phyloP scores from a whole-genome alignment of 1,140 invertebrate genomes.

The Chlorops oryzae region DNA sequence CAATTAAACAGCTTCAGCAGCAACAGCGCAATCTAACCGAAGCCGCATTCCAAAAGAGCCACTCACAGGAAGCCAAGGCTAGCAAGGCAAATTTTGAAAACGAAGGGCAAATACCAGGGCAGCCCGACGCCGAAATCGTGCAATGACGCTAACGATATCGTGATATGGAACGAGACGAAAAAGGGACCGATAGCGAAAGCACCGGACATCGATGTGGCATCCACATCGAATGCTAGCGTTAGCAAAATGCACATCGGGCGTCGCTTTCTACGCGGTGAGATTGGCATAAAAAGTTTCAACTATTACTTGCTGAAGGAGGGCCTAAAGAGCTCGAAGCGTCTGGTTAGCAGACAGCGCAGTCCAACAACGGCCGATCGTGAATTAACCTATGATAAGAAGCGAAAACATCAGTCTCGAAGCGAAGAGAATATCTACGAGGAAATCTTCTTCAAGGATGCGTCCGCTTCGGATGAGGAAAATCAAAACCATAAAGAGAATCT shows the following conservation, averaged over 20 bases:
- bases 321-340: conserved; percentile 39
- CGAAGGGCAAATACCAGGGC: conserved; percentile 1
- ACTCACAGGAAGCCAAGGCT: no score
- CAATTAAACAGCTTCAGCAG: background rate
- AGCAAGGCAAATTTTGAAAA: no score
- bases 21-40: background rate
- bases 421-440: conserved; percentile 48
- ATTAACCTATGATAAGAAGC: background rate
- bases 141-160: background rate
- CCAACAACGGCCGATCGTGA: conserved; percentile 7
- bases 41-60: no score
- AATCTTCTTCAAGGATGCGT: conserved; percentile 41
- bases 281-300: conserved; percentile 48
- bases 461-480: conserved; percentile 19
- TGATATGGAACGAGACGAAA: background rate
- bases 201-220: background rate
- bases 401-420: conserved; percentile 32
- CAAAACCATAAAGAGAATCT: no score
- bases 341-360: conserved; percentile 29
- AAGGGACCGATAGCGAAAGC: no score
- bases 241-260: conserved; percentile 41
- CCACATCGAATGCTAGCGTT: conserved; percentile 6
- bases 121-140: conserved; percentile 9
- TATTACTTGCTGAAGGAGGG: conserved; percentile 46
- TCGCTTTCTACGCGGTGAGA: conserved; percentile 41